A percentile compares a stretch with the other conserved stretches of the same genome.
These are phyloP conservation scores for Araneus ventricosus DNA, from an alignment of 1,140 invertebrate species.

Conservation along the genomic window DNA sequence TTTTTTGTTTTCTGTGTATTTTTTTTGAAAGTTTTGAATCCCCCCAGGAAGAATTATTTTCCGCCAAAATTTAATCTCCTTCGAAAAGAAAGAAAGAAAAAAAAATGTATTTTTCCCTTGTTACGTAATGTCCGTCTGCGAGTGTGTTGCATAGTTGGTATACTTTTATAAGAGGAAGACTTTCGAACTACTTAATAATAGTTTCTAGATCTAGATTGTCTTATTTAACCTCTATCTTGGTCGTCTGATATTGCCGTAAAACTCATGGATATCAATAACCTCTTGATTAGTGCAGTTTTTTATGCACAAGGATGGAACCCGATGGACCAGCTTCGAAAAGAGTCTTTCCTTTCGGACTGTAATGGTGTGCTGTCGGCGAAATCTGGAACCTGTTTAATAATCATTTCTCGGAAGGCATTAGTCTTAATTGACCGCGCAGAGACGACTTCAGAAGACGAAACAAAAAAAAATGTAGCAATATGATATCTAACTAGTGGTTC, in stretches of 20 bases:
- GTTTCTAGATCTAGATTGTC: neutral
- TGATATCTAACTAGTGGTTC: conserved; percentile 25
- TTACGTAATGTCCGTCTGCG: too few relatives aligned
- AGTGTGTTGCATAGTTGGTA: too few relatives aligned
- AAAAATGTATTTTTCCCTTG: too few relatives aligned
- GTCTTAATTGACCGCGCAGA: conserved; percentile 58
- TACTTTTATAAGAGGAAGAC: too few relatives aligned
- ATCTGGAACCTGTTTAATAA: conserved; percentile 64
- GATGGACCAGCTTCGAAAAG: conserved; percentile 26
- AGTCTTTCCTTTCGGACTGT: neutral
- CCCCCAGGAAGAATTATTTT: too few relatives aligned
- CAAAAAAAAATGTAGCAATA: conserved; percentile 24
- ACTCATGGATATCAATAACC: conserved; percentile 50
- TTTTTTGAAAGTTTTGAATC: too few relatives aligned
- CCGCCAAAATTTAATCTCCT: too few relatives aligned
- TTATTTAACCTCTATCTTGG: neutral
- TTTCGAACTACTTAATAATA: neutral
- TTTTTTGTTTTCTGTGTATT: too few relatives aligned
- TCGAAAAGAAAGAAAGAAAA: too few relatives aligned
- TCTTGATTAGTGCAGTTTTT: neutral
- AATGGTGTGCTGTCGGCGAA: conserved; percentile 29
- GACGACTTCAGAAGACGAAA: neutral
- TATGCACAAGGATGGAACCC: conserved; percentile 41
- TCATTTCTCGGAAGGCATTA: conserved; percentile 63
- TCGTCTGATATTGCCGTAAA: neutral